Base-by-base conservation (phyloP, 2,113 vertebrate species). In the Thoracochromis brauschi region DNA sequence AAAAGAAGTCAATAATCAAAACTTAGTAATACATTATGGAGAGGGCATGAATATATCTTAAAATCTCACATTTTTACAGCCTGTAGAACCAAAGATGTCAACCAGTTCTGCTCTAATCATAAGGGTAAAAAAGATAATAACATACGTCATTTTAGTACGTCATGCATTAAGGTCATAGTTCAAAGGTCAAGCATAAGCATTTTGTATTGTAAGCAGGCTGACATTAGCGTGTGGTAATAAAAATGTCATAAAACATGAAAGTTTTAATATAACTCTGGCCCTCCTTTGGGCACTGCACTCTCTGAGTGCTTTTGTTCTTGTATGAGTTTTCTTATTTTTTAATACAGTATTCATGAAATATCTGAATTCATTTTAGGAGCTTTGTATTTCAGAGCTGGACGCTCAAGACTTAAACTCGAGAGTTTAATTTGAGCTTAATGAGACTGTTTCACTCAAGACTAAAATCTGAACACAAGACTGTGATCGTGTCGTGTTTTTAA, bases 201-300 rank as follows among this genome's bases (percentile, higher is more conserved):
- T 1, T 65, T 65, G 60, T 65, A n/a, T 65, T 65, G 0, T 0
- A 63, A 63, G 58, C 17, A 1, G 6, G 17, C 31, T 63, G 17
- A 0, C 58, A 2, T 5, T 35, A 13, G 29, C 0, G 0, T 65
- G 2, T 65, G 17, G 0, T 38, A 65, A 65, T 65, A 38, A 65
- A 65, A 65, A 3, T 38, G 60, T 0, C 17, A 35, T 63, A 65
- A 65, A 65, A 65, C 60, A n/a, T n/a, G 9, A 63, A 40, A 0
- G 2, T 68, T 14, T 68, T 63, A n/a, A 7, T 35, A 35, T 2
- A 35, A 63, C 31, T 35, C 58, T 7, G 17, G 31, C 17, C 3
- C 17, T 63, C 31, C 9, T 19, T 6, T 7, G 58, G 17, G 31
- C 35, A 0, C 17, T 19, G 31, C 3, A 0, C 29, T 3, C 9